These are phyloP conservation scores for Punctoribates punctum DNA, from an alignment of 2,888 invertebrate genomes.

Conservation along the genomic window DNA sequence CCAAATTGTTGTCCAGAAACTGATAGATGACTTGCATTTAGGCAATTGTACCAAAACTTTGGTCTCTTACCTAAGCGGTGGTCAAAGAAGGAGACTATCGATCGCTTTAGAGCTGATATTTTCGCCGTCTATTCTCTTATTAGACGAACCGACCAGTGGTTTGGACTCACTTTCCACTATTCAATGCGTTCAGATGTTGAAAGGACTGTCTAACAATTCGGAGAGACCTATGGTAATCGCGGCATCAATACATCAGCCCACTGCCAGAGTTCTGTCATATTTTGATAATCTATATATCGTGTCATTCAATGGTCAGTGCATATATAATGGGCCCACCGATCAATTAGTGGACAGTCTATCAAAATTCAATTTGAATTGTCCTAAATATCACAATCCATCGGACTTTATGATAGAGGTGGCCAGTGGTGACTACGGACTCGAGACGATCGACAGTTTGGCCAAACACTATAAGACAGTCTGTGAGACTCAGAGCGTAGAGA, in stretches of 20 bases:
- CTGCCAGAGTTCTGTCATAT: conserved; percentile 76
- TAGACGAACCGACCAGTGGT: conserved; percentile 62
- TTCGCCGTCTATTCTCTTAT: conserved; percentile 55
- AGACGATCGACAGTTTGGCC: conserved; percentile 40
- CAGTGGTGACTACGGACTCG: conserved; percentile 71
- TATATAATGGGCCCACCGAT: conserved; percentile 84
- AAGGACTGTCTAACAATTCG: conserved; percentile 64
- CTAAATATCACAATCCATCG: conserved; percentile 80
- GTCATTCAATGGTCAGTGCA: conserved; percentile 72
- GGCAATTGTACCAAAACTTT: conserved; percentile 69
- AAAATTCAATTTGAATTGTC: conserved; percentile 78
- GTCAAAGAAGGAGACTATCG: conserved; percentile 81
- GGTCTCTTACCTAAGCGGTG: conserved; percentile 73
- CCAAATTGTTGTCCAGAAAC: conserved; percentile 67
- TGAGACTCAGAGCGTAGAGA: no score
- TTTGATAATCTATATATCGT: conserved; percentile 83
- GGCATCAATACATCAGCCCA: conserved; percentile 87
- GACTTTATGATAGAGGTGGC: conserved; percentile 92
- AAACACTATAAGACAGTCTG: neutral
- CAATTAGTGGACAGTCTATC: conserved; percentile 80
- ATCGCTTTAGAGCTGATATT: conserved; percentile 76
- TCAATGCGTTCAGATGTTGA: conserved; percentile 74
- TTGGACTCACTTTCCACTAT: conserved; percentile 82
- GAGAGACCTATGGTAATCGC: conserved; percentile 76
- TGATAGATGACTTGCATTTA: conserved; percentile 76